Evolutionary conservation across 2,113 vertebrate species (phyloP).

Genomic region (Odontophorus gujanensis): DNA sequence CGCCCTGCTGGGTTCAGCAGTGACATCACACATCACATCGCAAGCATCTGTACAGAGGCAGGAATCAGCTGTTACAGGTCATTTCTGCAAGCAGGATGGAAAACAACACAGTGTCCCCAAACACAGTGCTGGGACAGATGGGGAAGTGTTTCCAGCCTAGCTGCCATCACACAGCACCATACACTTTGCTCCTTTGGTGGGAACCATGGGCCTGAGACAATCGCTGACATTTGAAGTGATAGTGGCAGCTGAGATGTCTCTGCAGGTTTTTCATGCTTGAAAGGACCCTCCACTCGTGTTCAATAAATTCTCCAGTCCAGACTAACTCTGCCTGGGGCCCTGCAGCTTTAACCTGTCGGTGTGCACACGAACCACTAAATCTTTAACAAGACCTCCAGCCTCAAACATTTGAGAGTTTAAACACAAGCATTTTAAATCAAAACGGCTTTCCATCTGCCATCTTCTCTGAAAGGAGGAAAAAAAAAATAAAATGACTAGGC

Average conservation of each 20-base stretch:
- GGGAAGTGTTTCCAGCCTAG: background rate
- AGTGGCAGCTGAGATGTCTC: background rate
- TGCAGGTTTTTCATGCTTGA: background rate
- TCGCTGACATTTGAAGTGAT: background rate
- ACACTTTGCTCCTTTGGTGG: background rate
- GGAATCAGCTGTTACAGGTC: background rate
- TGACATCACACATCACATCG: conserved; percentile 56
- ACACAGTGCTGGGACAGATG: background rate
- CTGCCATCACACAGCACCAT: rapidly evolving
- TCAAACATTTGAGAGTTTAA: conserved; percentile 1
- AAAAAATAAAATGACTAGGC: background rate
- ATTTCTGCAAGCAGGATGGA: background rate
- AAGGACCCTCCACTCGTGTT: background rate
- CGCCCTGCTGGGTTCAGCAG: background rate
- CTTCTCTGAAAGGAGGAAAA: background rate
- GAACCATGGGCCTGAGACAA: background rate
- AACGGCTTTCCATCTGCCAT: background rate
- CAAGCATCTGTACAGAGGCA: conserved; percentile 24
- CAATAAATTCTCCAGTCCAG: background rate
- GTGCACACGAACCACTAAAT: background rate
- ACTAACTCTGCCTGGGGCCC: background rate
- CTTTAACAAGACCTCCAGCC: background rate
- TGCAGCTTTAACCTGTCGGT: conserved; percentile 5
- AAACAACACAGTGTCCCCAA: background rate
- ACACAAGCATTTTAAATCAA: conserved; percentile 9